These are phyloP conservation scores for Hylaea fasciaria DNA, from an alignment of 2,888 invertebrate species.

Conservation along the genomic window DNA sequence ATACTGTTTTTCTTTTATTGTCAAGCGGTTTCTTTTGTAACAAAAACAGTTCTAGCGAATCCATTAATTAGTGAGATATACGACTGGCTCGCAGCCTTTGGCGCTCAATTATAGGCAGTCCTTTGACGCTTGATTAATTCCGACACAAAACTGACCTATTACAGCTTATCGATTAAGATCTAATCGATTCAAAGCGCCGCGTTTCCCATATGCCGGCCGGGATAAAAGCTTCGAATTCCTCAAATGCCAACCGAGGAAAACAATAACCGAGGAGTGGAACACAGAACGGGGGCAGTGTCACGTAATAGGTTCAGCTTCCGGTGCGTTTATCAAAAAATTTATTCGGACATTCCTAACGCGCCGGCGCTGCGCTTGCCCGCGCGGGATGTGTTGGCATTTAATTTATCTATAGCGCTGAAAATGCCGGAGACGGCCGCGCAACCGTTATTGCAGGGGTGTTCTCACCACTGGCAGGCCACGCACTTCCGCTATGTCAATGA, in stretches of 20 bases:
- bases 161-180: conserved; percentile 77
- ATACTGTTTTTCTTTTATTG: conserved; percentile 50
- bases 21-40: conserved; percentile 76
- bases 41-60: conserved; percentile 77
- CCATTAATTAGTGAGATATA: conserved; percentile 84
- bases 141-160: conserved; percentile 82
- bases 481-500: conserved; percentile 83
- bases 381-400: conserved; percentile 80
- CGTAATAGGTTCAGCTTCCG: conserved; percentile 82
- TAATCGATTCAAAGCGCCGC: conserved; percentile 80
- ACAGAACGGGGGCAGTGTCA: conserved; percentile 76
- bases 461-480: conserved; percentile 66
- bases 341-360: conserved; percentile 80
- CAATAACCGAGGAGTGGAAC: conserved; percentile 74
- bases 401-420: conserved; percentile 81
- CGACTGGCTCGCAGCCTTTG: conserved; percentile 74
- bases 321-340: conserved; percentile 82
- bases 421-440: conserved; percentile 70
- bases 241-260: conserved; percentile 75
- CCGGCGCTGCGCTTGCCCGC: conserved; percentile 67
- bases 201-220: conserved; percentile 75
- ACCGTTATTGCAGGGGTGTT: conserved; percentile 75
- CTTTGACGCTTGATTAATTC: conserved; percentile 84
- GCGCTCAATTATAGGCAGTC: conserved; percentile 75
- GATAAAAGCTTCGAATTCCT: conserved; percentile 73